Evolutionary conservation across 2,888 invertebrate species (phyloP).

Genomic region (Pseudanteris insignis): DNA sequence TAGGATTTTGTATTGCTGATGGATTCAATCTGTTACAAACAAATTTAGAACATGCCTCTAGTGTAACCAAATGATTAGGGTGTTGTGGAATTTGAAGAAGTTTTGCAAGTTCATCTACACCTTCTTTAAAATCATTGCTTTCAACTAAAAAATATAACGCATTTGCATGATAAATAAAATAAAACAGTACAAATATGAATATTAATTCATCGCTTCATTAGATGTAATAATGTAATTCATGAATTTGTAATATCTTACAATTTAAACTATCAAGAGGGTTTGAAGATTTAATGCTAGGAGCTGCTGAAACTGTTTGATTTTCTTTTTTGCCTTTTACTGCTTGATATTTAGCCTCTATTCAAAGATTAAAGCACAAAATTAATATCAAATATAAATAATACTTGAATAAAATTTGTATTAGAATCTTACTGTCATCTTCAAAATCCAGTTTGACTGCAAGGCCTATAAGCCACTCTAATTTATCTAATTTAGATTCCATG

Average conservation of each 20-base stretch:
- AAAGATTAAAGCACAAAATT: too few species aligned
- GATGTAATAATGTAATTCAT: too few species aligned
- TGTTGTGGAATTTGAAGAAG: conserved; percentile 83
- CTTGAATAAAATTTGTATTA: too few species aligned
- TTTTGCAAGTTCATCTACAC: conserved; percentile 81
- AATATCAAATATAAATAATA: too few species aligned
- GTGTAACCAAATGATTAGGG: conserved; percentile 79
- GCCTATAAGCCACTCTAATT: conserved; percentile 86
- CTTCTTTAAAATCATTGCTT: conserved; percentile 82
- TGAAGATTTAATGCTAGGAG: conserved; percentile 79
- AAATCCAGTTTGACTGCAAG: conserved; percentile 86
- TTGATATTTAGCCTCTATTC: conserved; percentile 52
- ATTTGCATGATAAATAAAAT: background rate
- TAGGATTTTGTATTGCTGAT: conserved; percentile 70
- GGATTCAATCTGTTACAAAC: conserved; percentile 71
- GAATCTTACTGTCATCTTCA: conserved; percentile 75
- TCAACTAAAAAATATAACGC: conserved; percentile 80
- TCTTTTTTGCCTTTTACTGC: conserved; percentile 73
- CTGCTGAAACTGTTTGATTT: conserved; percentile 68
- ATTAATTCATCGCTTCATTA: too few species aligned
- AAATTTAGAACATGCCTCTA: conserved; percentile 76
- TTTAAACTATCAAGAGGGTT: conserved; percentile 88
- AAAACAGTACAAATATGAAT: too few species aligned
- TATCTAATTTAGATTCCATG: conserved; percentile 71
- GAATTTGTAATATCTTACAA: conserved; percentile 83